phyloP scores from a whole-genome alignment of 2,113 vertebrate species.

The Zingel zingel region DNA sequence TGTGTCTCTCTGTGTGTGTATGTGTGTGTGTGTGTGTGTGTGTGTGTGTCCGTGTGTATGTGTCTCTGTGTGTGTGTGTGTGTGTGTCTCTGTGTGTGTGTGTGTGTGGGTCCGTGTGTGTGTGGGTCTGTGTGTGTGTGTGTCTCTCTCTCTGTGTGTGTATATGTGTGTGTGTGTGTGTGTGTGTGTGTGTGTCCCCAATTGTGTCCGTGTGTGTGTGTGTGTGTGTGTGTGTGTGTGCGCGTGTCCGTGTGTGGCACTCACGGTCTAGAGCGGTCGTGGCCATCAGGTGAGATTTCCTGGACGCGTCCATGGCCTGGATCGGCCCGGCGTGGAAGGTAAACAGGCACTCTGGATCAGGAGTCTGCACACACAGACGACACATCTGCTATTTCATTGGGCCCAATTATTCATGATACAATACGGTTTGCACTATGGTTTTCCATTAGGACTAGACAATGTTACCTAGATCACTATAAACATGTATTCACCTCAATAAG shows the following conservation, averaged over 20 bases:
- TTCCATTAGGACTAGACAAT: too few relatives aligned
- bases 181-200: not conserved
- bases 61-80: constrained; percentile 25
- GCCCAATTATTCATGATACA: too few relatives aligned
- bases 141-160: too few relatives aligned
- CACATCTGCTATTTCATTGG: not conserved
- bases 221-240: not conserved
- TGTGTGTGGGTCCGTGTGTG: constrained; percentile 25
- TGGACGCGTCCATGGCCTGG: constrained; percentile 87
- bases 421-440: too few relatives aligned
- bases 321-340: constrained; percentile 90
- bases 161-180: not conserved
- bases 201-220: not conserved
- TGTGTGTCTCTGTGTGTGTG: constrained; percentile 21
- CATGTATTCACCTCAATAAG: too few relatives aligned
- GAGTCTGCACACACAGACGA: constrained; percentile 82
- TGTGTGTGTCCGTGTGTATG: constrained; percentile 16
- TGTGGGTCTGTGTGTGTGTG: not conserved
- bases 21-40: too few relatives aligned
- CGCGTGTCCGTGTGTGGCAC: constrained; percentile 34
- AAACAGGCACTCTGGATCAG: constrained; percentile 90
- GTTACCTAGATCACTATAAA: too few relatives aligned
- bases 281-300: constrained; percentile 91
- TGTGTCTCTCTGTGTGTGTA: not conserved
- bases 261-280: constrained; percentile 91